phyloP scores from a whole-genome alignment of 2,113 vertebrate species.

The Melanocharis versteri region DNA sequence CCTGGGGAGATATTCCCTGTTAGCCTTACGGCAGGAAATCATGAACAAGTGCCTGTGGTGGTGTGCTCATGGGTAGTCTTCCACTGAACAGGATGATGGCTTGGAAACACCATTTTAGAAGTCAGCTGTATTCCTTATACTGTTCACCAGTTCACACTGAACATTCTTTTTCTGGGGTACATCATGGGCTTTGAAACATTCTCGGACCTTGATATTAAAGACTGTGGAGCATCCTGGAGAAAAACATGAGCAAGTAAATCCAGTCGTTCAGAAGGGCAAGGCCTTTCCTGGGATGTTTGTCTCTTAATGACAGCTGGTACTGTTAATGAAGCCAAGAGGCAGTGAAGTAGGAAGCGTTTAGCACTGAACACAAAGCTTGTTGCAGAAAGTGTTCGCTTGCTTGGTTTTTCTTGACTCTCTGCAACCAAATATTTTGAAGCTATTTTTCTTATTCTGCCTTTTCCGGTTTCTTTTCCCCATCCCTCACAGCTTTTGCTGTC shows the following conservation, averaged over 20 bases:
- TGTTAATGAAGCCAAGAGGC: background rate
- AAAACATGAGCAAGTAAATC: background rate
- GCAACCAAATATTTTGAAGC: background rate
- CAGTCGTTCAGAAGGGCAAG: background rate
- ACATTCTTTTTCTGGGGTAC: background rate
- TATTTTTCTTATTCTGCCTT: background rate
- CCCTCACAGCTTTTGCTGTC: background rate
- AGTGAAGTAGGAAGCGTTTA: background rate
- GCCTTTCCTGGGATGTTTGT: background rate
- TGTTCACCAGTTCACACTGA: background rate
- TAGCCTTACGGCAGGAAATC: background rate
- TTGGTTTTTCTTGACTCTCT: background rate
- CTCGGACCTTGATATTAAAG: background rate
- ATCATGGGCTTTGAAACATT: background rate
- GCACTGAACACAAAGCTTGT: background rate
- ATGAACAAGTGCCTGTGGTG: accelerated
- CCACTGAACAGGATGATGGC: accelerated
- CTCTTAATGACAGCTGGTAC: background rate
- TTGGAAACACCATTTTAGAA: background rate
- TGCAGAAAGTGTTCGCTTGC: background rate
- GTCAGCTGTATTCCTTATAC: background rate
- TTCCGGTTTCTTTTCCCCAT: background rate
- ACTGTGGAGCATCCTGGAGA: background rate
- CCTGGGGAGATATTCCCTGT: background rate
- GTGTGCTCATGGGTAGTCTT: background rate